phyloP scores from a whole-genome alignment of 2,888 invertebrate genomes.

The Rhogogaster chlorosoma region DNA sequence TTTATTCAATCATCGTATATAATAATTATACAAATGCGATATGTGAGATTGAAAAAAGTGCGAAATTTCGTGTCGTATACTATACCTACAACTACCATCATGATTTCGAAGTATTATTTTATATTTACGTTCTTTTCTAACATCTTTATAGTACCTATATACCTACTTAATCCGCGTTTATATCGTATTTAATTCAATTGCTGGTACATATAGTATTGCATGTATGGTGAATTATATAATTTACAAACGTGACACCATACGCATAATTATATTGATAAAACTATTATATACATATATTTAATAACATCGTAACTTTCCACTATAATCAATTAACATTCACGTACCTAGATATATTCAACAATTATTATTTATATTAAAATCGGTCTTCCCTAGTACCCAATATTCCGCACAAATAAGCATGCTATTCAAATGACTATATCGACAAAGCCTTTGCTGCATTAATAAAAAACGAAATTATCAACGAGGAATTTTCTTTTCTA shows the following conservation, averaged over 20 bases:
- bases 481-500: neutral
- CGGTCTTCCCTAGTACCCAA: neutral
- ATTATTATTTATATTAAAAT: neutral
- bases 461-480: neutral
- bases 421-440: neutral
- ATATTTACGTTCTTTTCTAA: neutral
- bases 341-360: neutral
- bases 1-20: neutral
- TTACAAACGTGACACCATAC: neutral
- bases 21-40: neutral
- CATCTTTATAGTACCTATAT: neutral
- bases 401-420: neutral
- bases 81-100: neutral
- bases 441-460: neutral
- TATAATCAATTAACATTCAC: slow-evolving; percentile 17
- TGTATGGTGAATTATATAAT: neutral
- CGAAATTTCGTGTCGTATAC: neutral
- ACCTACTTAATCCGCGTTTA: neutral
- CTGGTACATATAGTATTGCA: neutral
- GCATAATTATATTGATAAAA: neutral
- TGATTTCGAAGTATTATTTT: neutral
- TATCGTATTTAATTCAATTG: neutral
- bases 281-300: neutral
- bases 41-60: neutral
- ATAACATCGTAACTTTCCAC: neutral